Base-by-base conservation (phyloP, 2,888 invertebrate genomes). In the Teleiodes luculella region DNA sequence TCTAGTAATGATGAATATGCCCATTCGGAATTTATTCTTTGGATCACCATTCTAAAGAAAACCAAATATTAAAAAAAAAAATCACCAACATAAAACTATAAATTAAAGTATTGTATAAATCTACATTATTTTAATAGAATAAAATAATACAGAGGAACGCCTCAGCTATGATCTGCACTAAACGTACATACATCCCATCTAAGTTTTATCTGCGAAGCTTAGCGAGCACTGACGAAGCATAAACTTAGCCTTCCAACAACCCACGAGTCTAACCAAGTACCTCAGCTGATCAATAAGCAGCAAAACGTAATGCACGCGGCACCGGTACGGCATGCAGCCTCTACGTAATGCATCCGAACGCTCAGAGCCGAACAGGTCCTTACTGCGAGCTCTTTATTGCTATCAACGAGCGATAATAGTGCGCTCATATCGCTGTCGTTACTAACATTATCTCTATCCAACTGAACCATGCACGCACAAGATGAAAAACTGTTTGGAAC, bases 271-370 rank as follows among this genome's bases (percentile, higher is more conserved):
- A 11, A 33, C 11, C 33, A 43, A 45, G 33, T 18, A 18, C 5
- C 16, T 51, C 39, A 28, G 35, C 20, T 41, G 55, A 52, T 52
- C 52, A 45, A 46, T 36, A 45, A 50, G 16, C 18, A 46, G 8
- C 7, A 18, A 47, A 18, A 37, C 50, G 37, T 30, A 51, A 30
- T 51, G 41, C 31, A 50, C 49, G 43, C 28, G 24, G 3, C 35
- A 36, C 43, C 28, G 24, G 3, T 43, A 36, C 43, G 50, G 49
- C 33, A 49, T 41, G 45, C 52, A 48, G 45, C 33, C 47, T 33
- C 43, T 39, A 53, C 49, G 57, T 55, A 54, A 45, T 45, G 54
- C 54, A 53, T 46, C 39, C 36, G 11, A 13, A 30, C 39, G 14
- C 36, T 36, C 7, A 36, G n/a, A 36, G 2, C 36, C 6, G 36